Evolutionary conservation across 2,113 vertebrate species (phyloP), one percentile per base, ranked within the genome.

Genomic region (Pygoscelis adeliae): DNA sequence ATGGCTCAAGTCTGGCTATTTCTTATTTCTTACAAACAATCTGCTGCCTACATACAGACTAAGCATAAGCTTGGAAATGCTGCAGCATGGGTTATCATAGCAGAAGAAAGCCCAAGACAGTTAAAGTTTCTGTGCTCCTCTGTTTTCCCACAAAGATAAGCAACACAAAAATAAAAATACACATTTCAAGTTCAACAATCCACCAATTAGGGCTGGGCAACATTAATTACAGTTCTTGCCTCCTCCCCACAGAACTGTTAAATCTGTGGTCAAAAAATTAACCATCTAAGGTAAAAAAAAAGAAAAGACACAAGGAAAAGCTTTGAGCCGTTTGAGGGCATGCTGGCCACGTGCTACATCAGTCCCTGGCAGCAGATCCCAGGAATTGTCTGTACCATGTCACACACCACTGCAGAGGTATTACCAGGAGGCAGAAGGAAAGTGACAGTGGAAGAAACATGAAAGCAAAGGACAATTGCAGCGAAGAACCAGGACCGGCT

Each of bases 391-490:
- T 83, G 59, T 36, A 74, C 47, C 40, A 22, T 8, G 67, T 46
- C 80, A 71, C 63, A 89, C 30, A 80, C 50, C 61, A 40, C 83
- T 69, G 77, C 89, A 82, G 63, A 82, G 72, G 16, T 20, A 62
- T 30, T 17, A 73, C 71, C 81, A 84, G 44, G 38, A 92, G 55
- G 65, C 77, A 93, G 77, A 89, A 87, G 80, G 40, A 26, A 84
- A 95, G 36, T 49, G 65, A 67, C 67, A 76, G 89, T 18, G 44
- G 23, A 78, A 84, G 65, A 90, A 77, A 93, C 61, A 85, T 26
- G 56, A 94, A 89, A 91, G 77, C 83, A 87, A 86, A 61, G 69
- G 61, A 87, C 61, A 84, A 69, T 10, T 89, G 73, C 58, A 59
- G 56, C 83, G 65, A 63, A 76, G 46, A 87, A 67, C n/a, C 0